phyloP scores from a whole-genome alignment of 2,113 vertebrate genomes.

The Cryptomyrus ogoouensis region DNA sequence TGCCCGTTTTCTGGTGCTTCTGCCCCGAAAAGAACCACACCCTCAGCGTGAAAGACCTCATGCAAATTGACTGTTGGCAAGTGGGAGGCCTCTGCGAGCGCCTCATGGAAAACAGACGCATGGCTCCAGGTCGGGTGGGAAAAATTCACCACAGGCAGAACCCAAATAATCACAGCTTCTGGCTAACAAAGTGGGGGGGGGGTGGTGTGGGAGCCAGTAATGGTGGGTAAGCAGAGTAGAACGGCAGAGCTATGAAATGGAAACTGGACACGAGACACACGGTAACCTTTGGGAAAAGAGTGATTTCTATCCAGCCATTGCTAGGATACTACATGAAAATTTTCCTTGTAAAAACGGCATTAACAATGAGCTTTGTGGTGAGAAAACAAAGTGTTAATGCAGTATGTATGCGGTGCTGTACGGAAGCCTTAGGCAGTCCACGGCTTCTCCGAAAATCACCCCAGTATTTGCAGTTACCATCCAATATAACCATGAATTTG shows the following conservation, averaged over 20 bases:
- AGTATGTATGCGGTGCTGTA: not conserved
- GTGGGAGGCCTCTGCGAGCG: not conserved
- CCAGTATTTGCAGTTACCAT: not conserved
- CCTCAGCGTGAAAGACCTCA: not conserved
- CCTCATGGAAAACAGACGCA: slow-evolving; percentile 18
- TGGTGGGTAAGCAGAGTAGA: not conserved
- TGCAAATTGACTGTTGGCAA: not conserved
- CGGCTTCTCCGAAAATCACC: not conserved
- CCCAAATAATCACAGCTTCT: slow-evolving; percentile 23
- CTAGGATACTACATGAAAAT: not conserved
- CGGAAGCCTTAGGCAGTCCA: not conserved
- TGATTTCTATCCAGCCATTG: not conserved
- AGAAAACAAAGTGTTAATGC: not conserved
- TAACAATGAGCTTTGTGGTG: not conserved
- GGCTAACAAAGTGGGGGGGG: not conserved
- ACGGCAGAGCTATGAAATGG: not conserved
- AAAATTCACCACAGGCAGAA: slow-evolving; percentile 22
- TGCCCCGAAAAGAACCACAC: not conserved
- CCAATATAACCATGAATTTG: not conserved
- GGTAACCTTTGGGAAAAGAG: not conserved
- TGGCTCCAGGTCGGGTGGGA: slow-evolving; percentile 7
- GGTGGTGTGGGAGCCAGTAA: not conserved
- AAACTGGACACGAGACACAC: not conserved
- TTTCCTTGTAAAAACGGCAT: not conserved
- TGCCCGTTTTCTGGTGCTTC: not conserved